phyloP scores from a whole-genome alignment of 2,113 vertebrate genomes.

The Formicarius rufipectus region DNA sequence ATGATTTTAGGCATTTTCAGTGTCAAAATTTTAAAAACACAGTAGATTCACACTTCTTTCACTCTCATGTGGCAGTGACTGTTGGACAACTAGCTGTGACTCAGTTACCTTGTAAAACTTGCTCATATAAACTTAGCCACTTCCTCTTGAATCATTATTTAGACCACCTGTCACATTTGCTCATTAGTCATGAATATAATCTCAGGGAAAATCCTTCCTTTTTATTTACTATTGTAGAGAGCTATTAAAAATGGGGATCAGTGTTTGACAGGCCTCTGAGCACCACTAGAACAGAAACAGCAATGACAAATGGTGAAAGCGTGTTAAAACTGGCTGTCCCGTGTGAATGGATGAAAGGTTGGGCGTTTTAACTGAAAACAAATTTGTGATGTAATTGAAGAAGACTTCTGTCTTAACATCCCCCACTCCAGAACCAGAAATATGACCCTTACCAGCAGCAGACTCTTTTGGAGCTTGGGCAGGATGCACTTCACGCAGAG shows the following conservation, averaged over 20 bases:
- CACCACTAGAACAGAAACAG: not conserved
- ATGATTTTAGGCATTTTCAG: not conserved
- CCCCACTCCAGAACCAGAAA: not conserved
- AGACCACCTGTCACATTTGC: conserved; percentile 29
- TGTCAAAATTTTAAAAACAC: not conserved
- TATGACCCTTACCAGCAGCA: conserved; percentile 64
- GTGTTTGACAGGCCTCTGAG: not conserved
- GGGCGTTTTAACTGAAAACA: conserved; percentile 5
- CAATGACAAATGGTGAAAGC: not conserved
- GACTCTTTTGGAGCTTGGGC: conserved; percentile 69
- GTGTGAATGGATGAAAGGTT: not conserved
- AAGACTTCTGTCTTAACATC: not conserved
- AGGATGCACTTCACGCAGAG: conserved; percentile 72
- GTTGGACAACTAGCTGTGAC: not conserved
- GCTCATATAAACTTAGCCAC: not conserved
- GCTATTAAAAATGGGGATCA: not conserved
- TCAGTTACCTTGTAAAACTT: conserved; percentile 24
- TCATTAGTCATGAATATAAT: conserved; percentile 8
- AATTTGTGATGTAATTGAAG: not conserved
- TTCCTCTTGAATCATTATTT: not conserved
- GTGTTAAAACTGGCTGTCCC: not conserved
- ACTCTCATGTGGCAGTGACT: not conserved
- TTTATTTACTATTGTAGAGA: not conserved
- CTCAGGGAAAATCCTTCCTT: not conserved
- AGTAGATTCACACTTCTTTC: not conserved